Conservation (phyloP, 2,797 vertebrate species). For the Syngnathus rostellatus region DNA sequence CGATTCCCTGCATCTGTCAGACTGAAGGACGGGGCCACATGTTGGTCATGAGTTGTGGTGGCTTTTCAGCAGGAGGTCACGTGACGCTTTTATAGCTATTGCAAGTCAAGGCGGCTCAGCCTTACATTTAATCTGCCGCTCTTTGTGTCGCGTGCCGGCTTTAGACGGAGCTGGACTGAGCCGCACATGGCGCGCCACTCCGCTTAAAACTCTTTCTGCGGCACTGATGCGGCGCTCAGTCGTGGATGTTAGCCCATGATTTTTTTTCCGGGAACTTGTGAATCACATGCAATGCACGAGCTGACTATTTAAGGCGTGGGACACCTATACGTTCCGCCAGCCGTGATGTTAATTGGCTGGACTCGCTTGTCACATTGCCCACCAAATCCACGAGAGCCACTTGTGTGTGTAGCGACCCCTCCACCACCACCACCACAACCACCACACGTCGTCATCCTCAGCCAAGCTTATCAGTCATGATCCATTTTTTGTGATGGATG, state of each 20-base stretch:
- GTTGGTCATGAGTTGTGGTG: constrained; percentile 32
- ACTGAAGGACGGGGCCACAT: constrained; percentile 28
- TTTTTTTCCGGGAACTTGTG: background rate
- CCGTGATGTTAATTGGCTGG: constrained; percentile 45
- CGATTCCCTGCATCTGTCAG: background rate
- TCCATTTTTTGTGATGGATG: constrained; percentile 56
- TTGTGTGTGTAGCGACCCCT: constrained; percentile 29
- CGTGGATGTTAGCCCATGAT: background rate
- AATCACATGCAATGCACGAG: background rate
- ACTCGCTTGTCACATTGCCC: constrained; percentile 49
- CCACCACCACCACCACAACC: constrained; percentile 5
- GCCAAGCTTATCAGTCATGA: constrained; percentile 56
- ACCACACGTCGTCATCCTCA: constrained; percentile 12
- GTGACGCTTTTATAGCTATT: constrained; percentile 46
- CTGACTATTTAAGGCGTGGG: constrained; percentile 25
- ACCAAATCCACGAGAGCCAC: constrained; percentile 51
- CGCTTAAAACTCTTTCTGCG: constrained; percentile 37
- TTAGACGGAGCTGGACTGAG: constrained; percentile 49
- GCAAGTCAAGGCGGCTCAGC: constrained; percentile 54
- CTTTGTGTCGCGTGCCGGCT: constrained; percentile 51
- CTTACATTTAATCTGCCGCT: constrained; percentile 53
- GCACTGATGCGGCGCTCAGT: background rate
- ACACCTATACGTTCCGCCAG: background rate
- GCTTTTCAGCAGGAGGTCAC: constrained; percentile 44
- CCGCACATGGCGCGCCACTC: constrained; percentile 49